Conservation (phyloP, 2,113 vertebrate species). For the Accipiter cooperii region DNA sequence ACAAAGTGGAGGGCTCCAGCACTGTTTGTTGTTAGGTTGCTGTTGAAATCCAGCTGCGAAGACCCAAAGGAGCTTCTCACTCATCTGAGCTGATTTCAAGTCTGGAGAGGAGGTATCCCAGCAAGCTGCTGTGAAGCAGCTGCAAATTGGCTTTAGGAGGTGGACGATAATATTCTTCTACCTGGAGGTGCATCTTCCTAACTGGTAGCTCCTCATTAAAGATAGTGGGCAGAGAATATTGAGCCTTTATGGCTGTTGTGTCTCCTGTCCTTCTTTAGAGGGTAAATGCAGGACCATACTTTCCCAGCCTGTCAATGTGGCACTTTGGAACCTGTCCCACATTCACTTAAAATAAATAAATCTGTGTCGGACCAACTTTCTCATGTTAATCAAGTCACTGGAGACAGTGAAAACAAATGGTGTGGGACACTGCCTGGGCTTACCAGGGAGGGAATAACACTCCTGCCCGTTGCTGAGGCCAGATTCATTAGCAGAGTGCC, state of each 20-base stretch:
- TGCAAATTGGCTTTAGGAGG: background rate
- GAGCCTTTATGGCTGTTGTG: background rate
- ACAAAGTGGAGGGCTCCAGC: background rate
- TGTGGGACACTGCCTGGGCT: background rate
- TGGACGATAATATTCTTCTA: background rate
- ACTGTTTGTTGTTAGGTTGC: background rate
- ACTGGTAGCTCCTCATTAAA: background rate
- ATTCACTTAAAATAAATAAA: background rate
- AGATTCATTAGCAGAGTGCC: background rate
- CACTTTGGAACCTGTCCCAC: background rate
- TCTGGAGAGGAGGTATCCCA: background rate
- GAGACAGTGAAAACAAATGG: background rate
- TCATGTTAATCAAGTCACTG: background rate
- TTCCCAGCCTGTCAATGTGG: background rate
- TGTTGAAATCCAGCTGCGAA: background rate
- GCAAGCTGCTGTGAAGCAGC: background rate
- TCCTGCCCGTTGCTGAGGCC: background rate
- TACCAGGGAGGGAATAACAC: background rate
- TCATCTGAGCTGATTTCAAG: background rate
- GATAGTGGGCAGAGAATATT: too few relatives aligned
- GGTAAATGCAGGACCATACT: background rate
- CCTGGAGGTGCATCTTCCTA: background rate
- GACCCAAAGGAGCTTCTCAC: background rate
- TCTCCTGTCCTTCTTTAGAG: background rate
- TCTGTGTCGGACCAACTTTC: background rate